Evolutionary conservation across 2,888 invertebrate genomes (phyloP).

Genomic region (Chironomus riparius): DNA sequence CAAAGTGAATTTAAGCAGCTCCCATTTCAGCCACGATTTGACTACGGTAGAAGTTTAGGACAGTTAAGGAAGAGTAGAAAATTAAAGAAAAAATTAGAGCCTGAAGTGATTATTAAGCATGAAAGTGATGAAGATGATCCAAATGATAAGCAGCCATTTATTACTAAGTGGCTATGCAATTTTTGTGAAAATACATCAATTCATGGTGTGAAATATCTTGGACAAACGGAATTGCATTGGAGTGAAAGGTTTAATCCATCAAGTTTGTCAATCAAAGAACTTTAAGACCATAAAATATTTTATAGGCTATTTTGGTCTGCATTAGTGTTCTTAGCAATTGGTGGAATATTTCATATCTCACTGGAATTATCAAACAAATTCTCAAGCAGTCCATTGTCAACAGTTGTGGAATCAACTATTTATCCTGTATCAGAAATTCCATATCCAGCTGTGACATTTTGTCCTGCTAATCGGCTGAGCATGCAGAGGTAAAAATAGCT

Average conservation of each 20-base stretch:
- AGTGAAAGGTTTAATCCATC: conserved; percentile 13
- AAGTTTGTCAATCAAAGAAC: background rate
- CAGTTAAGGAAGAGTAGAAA: too few relatives aligned
- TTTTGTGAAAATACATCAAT: conserved; percentile 14
- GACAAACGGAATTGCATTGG: conserved; percentile 15
- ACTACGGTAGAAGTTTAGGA: background rate
- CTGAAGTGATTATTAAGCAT: background rate
- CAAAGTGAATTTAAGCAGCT: background rate
- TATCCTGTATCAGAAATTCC: conserved; percentile 37
- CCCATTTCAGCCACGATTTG: background rate
- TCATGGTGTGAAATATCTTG: conserved; percentile 14
- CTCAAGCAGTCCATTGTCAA: conserved; percentile 34
- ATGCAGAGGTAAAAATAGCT: too few relatives aligned
- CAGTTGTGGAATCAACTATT: conserved; percentile 39
- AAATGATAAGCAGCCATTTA: background rate
- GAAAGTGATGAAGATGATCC: background rate
- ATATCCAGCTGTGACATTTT: conserved; percentile 39
- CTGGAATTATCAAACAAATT: conserved; percentile 37
- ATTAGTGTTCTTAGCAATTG: conserved; percentile 35
- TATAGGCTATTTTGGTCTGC: conserved; percentile 36
- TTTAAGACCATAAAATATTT: background rate
- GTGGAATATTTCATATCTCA: conserved; percentile 37
- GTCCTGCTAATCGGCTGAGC: conserved; percentile 36
- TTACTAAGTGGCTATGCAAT: background rate
- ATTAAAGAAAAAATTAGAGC: background rate